phyloP scores from a whole-genome alignment of 2,113 vertebrate genomes.

The Phalacrocorax brasilianus region DNA sequence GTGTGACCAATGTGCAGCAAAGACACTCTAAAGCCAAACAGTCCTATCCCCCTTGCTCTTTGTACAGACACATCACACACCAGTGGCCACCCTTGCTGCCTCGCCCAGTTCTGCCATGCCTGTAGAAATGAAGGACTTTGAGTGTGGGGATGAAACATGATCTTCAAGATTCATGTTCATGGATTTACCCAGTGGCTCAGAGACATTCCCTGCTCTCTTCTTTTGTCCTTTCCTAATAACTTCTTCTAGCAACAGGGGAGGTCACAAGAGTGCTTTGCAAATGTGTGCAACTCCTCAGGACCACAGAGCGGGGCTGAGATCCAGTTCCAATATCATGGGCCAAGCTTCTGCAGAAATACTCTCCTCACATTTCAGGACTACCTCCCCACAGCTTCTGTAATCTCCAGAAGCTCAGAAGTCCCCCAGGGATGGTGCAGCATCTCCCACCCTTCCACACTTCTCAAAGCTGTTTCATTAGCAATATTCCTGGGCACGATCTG shows the following conservation, averaged over 20 bases:
- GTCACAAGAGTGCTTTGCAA: background rate
- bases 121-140: background rate
- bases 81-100: background rate
- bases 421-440: background rate
- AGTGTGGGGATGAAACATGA: fast-evolving
- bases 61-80: background rate
- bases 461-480: slow-evolving; percentile 5
- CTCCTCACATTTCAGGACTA: background rate
- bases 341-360: background rate
- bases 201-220: background rate
- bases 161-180: background rate
- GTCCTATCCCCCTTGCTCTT: background rate
- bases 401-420: background rate
- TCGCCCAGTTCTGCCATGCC: background rate
- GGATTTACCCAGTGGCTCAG: background rate
- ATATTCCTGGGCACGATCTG: background rate
- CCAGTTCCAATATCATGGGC: background rate
- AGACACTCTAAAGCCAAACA: background rate
- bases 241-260: background rate
- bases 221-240: background rate
- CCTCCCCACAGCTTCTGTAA: background rate
- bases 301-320: background rate
- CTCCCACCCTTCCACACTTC: background rate
- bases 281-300: background rate
- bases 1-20: background rate